Base-by-base conservation (phyloP, 2,113 vertebrate species). In the Misgurnus mizolepis region DNA sequence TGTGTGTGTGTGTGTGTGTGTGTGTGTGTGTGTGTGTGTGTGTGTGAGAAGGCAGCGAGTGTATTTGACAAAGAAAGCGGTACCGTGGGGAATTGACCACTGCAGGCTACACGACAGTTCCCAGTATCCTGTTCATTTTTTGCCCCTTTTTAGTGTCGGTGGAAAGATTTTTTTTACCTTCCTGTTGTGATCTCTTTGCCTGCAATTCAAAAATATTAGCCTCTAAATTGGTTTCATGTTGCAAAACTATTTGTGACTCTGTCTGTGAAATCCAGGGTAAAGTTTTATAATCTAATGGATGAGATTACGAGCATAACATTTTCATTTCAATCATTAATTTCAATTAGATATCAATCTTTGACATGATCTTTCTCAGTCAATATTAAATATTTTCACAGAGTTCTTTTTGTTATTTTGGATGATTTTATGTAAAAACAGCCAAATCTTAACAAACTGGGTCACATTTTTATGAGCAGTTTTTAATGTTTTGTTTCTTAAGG, bases 11-110 rank as follows among this genome's bases (percentile, higher is more conserved):
- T 7, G 77, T 39, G 66, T 60, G 67, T n/a, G 67, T 34, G 55
- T 11, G 67, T 43, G 55, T 5, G 55, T 61, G 40, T 45, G 53
- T 41, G 70, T 72, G 70, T n/a, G 53, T 73, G 70, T 43, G 53
- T 60, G 34, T 73, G 72, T 61, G 41, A 39, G 56, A 60, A 7
- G 7, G 60, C 43, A 68, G 72, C n/a, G 9, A 67, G 76, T 60
- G 39, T 70, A 71, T 79, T 75, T 81, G 66, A 83, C 75, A 86
- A 76, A 82, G 70, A 53, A 79, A 78, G 15, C 56, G 27, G 68
- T 76, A 72, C 58, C 75, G 17, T 71, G 15, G 67, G 64, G 82
- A 83, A 64, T 74, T 45, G 78, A 80, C 65, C 70, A 56, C 71
- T 80, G 65, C 81, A 41, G 79, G 79, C 61, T 69, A 65, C 82